Conservation (phyloP, 2,888 invertebrate species). For the Pomacea canaliculata region DNA sequence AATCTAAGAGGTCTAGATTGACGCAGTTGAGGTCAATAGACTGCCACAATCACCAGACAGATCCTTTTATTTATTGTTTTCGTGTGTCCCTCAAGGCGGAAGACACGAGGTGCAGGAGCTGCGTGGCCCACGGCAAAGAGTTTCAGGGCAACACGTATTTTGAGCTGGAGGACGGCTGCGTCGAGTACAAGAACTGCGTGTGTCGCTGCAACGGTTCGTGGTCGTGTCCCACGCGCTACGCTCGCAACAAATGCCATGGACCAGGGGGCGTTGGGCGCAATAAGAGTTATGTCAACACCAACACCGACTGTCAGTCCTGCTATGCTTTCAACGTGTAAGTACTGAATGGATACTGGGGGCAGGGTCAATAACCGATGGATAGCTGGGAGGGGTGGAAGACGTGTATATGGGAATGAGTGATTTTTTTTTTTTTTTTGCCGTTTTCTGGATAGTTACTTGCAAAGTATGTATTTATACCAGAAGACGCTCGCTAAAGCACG, state of each 20-base stretch:
- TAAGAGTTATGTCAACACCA: conserved; percentile 24
- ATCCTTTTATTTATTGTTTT: too few relatives aligned
- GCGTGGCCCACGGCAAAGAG: conserved; percentile 41
- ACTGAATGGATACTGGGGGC: neutral
- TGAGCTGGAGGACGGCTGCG: conserved; percentile 50
- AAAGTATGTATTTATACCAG: too few relatives aligned
- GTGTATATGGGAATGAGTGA: too few relatives aligned
- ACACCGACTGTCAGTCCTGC: conserved; percentile 18
- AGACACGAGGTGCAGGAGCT: conserved; percentile 38
- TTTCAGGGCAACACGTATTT: conserved; percentile 50
- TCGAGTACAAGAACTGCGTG: conserved; percentile 48
- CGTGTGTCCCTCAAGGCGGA: neutral
- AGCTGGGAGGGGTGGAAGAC: too few relatives aligned
- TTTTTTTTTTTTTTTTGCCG: too few relatives aligned
- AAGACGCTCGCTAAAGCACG: too few relatives aligned
- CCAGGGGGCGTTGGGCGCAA: conserved; percentile 32
- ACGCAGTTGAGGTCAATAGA: too few relatives aligned
- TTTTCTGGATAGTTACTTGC: too few relatives aligned
- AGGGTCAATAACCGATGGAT: too few relatives aligned
- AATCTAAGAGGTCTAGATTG: too few relatives aligned
- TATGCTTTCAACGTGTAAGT: conserved; percentile 4
- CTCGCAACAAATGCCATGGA: conserved; percentile 42
- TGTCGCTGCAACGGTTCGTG: conserved; percentile 60
- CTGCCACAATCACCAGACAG: too few relatives aligned
- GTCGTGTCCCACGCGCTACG: conserved; percentile 50